Base-by-base conservation (phyloP, 2,888 invertebrate genomes). In the Heliconius aoede region DNA sequence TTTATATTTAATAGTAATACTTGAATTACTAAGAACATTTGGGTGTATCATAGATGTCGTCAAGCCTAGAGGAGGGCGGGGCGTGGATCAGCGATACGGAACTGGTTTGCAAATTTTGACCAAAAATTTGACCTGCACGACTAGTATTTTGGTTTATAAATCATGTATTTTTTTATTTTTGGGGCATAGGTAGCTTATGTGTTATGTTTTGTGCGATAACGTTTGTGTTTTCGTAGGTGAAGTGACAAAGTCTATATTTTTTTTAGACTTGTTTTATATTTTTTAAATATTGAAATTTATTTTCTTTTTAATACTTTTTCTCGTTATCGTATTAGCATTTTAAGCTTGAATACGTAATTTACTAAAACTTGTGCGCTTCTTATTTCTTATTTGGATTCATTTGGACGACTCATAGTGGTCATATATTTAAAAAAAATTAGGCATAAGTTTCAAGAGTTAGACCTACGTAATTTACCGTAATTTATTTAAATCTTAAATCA, bases 11-110 rank as follows among this genome's bases (percentile, higher is more conserved):
- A 32, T 58, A 46, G 46, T 46, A 46, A 21, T 7, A 7, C 18
- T 46, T 46, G n/a, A n/a, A 11, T 55, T n/a, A 55, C 8, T 60
- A 26, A 65, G 7, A 40, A 24, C 3, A 36, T 30, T n/a, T 55
- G 69, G 69, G 69, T 72, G 67, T 72, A 79, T 73, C 58, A 76
- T 85, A 92, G 94, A 94, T 89, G 92, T 92, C 90, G 28, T 94
- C 93, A 80, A 92, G 92, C 89, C 84, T 92, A 80, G 93, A 94
- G 86, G 91, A 90, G 40, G 89, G 88, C 64, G 90, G 90, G n/a
- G 90, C 92, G 79, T 93, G 94, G 93, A 92, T 89, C 87, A 93
- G 93, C 88, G 94, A 94, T 86, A 93, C 94, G 74, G 93, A 94
- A 90, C 83, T 94, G 92, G 92, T 93, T 89, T 87, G 92, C 90